These are phyloP conservation scores for Hypocryptadius cinnamomeus DNA, from an alignment of 2,113 vertebrate genomes.

Conservation along the genomic window DNA sequence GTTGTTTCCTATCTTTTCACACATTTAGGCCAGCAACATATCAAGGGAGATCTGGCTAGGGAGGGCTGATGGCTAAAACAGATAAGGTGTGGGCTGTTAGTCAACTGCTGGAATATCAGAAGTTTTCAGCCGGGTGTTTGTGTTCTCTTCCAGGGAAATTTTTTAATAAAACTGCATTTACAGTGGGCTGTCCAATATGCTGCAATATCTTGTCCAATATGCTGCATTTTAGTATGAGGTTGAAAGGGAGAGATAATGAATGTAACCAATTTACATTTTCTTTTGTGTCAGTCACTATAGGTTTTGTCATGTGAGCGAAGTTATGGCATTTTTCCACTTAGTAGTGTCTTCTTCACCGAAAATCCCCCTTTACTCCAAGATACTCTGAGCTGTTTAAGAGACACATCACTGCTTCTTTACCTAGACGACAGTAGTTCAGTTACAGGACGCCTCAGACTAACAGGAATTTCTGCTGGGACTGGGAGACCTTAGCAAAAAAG, in stretches of 20 bases:
- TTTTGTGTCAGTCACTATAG: neutral
- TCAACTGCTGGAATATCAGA: neutral
- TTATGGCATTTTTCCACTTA: neutral
- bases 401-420: neutral
- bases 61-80: neutral
- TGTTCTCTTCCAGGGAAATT: constrained; percentile 13
- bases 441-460: neutral
- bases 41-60: neutral
- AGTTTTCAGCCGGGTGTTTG: constrained; percentile 5
- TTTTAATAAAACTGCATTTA: neutral
- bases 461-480: neutral
- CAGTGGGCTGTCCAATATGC: neutral
- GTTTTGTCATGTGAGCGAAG: neutral
- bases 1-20: neutral
- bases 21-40: constrained; percentile 8
- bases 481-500: neutral
- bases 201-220: neutral
- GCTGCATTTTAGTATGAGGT: neutral
- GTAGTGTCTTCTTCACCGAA: neutral
- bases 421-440: neutral
- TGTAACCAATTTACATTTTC: neutral
- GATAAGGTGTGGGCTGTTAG: neutral
- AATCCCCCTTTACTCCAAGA: neutral
- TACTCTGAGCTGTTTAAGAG: neutral
- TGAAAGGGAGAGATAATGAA: neutral